Base-by-base conservation (phyloP, 2,888 invertebrate genomes). In the Pristionchus japonicus region DNA sequence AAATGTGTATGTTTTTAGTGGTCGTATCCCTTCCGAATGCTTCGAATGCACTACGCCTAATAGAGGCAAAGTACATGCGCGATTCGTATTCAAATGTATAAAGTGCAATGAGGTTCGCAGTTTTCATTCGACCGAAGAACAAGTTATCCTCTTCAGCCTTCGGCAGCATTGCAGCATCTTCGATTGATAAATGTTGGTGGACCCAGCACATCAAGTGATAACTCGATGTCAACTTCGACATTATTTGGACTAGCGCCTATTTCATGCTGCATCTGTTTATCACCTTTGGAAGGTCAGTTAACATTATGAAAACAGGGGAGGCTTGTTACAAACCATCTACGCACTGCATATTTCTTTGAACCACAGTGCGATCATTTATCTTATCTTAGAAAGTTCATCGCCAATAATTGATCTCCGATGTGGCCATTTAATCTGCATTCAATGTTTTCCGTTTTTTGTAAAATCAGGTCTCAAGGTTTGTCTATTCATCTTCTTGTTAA, bases 51-150 rank as follows among this genome's bases (percentile, higher is more conserved):
- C 47, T 0, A 3, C 23, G 17, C 17, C 27, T 15, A 27, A 27
- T 27, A 17, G 6, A 34, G 34, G 6, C 31, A 34, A 1, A 15
- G 34, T 31, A 6, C n/a, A 3, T 3, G 77, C 87, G n/a, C 52
- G 80, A 27, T 87, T 87, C 80, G 80, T 80, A 17, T 87, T 87
- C 87, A 87, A 87, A 43, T 87, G 87, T 27, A 37, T 17, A 23
- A 11, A 11, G 27, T 87, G 87, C 27, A 87, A 57, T 87, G 77
- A 87, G 87, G 87, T 87, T 34, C 31, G 70, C 31, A 37, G 6
- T 57, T n/a, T 70, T 31, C 6, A 9, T 43, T 43, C 43, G 6
- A 43, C 11, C 43, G 6, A 43, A 43, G 6, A 43, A n/a, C n/a
- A n/a, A n/a, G n/a, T n/a, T n/a, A n/a, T n/a, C n/a, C n/a, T n/a